Conservation (phyloP, 2,797 vertebrate species). For the Microtus obscurus region DNA sequence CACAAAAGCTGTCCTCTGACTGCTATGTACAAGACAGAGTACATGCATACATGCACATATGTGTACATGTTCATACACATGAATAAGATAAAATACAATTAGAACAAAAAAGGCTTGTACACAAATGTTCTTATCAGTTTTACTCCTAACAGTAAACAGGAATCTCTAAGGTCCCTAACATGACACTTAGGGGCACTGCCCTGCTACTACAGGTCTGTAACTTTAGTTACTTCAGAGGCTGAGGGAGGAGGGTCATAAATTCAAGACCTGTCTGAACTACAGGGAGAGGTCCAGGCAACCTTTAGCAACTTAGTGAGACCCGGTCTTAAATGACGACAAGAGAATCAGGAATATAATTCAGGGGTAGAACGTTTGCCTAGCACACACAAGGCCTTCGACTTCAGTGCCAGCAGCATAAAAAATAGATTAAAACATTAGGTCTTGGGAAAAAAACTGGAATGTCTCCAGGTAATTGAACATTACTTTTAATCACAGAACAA, state of each 20-base stretch:
- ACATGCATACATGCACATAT: neutral
- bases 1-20: neutral
- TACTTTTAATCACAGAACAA: neutral
- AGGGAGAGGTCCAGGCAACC: neutral
- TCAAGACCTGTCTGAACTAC: neutral
- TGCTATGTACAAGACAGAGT: neutral
- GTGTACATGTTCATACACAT: neutral
- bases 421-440: neutral
- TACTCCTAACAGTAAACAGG: neutral
- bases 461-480: neutral
- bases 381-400: neutral
- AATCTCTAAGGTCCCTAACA: neutral
- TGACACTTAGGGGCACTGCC: neutral
- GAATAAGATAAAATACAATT: neutral
- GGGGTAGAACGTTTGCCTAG: neutral
- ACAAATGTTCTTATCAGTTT: neutral
- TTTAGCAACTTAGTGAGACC: neutral
- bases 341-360: neutral
- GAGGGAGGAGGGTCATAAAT: neutral
- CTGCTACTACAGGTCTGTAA: neutral
- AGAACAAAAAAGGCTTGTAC: neutral
- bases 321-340: neutral
- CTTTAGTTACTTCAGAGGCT: neutral
- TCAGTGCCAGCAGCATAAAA: neutral
- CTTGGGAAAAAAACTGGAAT: slow-evolving; percentile 4